Conservation (phyloP, 1,140 invertebrate genomes). For the Chelonus insularis region DNA sequence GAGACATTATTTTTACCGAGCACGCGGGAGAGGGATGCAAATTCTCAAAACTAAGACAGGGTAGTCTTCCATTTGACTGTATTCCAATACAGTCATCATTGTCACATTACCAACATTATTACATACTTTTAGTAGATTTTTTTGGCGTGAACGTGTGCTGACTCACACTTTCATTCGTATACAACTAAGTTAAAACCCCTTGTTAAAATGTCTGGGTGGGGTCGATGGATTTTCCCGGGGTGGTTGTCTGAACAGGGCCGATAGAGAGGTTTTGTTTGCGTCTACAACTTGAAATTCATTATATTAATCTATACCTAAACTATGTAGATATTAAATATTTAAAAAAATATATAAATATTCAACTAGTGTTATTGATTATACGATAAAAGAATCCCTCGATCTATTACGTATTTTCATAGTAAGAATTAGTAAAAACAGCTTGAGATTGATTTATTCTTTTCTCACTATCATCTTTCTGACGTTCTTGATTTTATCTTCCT, state of each 20-base stretch:
- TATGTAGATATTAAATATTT: no score
- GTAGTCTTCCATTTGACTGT: no score
- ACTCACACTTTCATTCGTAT: neutral
- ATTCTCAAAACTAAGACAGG: neutral
- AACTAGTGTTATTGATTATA: no score
- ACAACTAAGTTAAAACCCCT: neutral
- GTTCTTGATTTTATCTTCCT: neutral
- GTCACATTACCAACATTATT: neutral
- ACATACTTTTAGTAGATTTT: neutral
- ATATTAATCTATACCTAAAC: no score
- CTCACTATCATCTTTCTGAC: neutral
- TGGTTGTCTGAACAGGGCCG: no score
- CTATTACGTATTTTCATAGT: no score
- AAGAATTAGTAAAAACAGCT: no score
- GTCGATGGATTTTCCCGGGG: constrained; percentile 3
- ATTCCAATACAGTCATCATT: neutral
- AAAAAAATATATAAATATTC: no score
- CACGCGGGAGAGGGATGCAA: constrained; percentile 6
- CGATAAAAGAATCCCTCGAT: no score
- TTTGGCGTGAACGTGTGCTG: neutral
- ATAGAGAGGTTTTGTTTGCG: no score
- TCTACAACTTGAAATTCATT: no score
- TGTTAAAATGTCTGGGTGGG: constrained; percentile 7
- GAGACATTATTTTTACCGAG: constrained; percentile 9
- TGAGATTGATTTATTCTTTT: neutral